Base-by-base conservation (phyloP, 30 jellyfish, hydroid and myxozoan species). In the Turritopsis rubra region DNA sequence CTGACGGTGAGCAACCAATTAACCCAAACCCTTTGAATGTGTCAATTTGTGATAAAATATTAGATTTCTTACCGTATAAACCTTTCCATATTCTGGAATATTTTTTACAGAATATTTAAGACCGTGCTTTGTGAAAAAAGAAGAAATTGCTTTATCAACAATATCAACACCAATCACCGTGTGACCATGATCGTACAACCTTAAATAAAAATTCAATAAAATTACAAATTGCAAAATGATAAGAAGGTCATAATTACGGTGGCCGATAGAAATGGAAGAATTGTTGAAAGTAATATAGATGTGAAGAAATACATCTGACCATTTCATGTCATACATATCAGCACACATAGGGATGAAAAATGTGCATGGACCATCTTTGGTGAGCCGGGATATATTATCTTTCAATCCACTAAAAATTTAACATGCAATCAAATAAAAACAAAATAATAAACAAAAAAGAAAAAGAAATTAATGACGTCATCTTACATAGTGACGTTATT, bases 151-250 rank as follows among this genome's bases (percentile, higher is more conserved):
- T 24, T n/a, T 66, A 1, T 88, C 96, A 29, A 82, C 52, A 1
- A 88, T 85, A 21, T 88, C 96, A 52, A 84, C 96, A 22, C 96
- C 96, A 65, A 84, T 79, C 17, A 84, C 96, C 18, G 80, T n/a
- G 72, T 88, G 96, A 65, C 92, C 92, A 28, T 73, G 66, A 7
- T 88, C 92, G 19, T 79, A 79, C 72, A 83, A 83, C 96, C 96
- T 88, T 21, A 25, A 76, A 81, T 20, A 30, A 29, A 16, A 17
- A 78, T 13, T 1, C 16, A 25, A 60, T 25, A 21, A 29, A 19
- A 60, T 25, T 19, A 17, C 9, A 68, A 16, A 68, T 9, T 0
- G 28, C 30, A 68, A 23, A 68, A 68, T 21, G 19, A 68, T n/a
- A 23, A 68, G 77, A 9, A n/a, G 0, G 77, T 7, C 4, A n/a